phyloP scores from a whole-genome alignment of 2,113 vertebrate species.

The Daboia siamensis region DNA sequence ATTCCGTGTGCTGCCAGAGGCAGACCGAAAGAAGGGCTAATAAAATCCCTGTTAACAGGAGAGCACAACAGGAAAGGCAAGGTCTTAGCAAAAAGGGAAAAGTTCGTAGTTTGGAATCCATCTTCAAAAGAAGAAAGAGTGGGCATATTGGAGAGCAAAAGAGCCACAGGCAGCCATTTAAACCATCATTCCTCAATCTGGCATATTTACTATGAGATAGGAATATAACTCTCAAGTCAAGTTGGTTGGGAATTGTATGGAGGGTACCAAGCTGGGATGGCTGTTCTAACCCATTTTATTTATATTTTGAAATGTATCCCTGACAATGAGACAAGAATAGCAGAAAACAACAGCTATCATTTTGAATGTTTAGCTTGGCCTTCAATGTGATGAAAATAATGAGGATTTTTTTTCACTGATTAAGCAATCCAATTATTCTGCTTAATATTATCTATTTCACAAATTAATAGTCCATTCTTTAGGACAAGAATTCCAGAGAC shows the following conservation, averaged over 20 bases:
- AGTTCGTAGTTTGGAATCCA: background rate
- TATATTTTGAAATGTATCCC: background rate
- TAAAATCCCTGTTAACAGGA: conserved; percentile 44
- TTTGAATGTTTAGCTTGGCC: background rate
- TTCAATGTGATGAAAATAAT: background rate
- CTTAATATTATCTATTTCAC: background rate
- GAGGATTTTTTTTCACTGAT: background rate
- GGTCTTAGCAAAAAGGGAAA: background rate
- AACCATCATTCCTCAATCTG: background rate
- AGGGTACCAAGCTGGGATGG: background rate
- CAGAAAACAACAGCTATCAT: background rate
- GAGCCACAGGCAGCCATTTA: background rate
- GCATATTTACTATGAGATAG: background rate
- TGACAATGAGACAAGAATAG: background rate
- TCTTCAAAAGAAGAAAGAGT: background rate
- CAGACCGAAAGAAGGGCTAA: background rate
- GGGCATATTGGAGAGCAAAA: fast-evolving
- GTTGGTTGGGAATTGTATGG: background rate
- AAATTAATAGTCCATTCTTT: background rate
- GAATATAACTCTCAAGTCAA: background rate
- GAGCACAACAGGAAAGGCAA: background rate
- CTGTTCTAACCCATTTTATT: conserved; percentile 1
- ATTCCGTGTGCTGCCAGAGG: conserved; percentile 45
- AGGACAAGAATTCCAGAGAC: background rate
- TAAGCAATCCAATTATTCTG: background rate